Conservation (phyloP, 2,113 vertebrate genomes). For the Dromiciops gliroides region DNA sequence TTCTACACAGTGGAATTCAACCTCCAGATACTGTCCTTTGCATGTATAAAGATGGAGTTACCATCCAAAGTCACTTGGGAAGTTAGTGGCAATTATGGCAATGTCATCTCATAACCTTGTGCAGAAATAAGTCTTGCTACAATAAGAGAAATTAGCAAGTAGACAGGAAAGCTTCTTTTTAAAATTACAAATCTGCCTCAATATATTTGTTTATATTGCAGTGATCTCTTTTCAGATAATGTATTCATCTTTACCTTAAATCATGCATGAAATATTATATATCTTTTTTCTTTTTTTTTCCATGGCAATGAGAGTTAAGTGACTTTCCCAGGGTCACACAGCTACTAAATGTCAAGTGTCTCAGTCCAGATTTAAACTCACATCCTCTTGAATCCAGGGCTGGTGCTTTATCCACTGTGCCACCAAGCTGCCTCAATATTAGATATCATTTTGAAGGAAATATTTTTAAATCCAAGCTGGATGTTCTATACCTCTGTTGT, state of each 20-base stretch:
- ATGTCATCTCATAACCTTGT: not conserved
- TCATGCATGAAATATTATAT: not conserved
- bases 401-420: no score
- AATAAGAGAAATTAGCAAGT: not conserved
- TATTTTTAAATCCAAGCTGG: not conserved
- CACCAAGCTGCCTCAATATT: no score
- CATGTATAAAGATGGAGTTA: not conserved
- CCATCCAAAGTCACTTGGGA: not conserved
- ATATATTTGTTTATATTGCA: not conserved
- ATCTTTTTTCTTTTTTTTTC: no score
- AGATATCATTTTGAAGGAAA: not conserved
- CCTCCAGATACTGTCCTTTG: not conserved
- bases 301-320: no score
- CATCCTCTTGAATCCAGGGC: no score
- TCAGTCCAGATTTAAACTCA: no score
- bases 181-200: not conserved
- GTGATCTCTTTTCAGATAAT: not conserved
- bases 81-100: not conserved
- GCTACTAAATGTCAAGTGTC: no score
- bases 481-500: not conserved
- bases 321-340: no score
- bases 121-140: not conserved
- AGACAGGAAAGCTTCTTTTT: not conserved
- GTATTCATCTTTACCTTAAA: not conserved
- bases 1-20: not conserved